phyloP scores from a whole-genome alignment of 2,113 vertebrate species.

The Catharus minimus region DNA sequence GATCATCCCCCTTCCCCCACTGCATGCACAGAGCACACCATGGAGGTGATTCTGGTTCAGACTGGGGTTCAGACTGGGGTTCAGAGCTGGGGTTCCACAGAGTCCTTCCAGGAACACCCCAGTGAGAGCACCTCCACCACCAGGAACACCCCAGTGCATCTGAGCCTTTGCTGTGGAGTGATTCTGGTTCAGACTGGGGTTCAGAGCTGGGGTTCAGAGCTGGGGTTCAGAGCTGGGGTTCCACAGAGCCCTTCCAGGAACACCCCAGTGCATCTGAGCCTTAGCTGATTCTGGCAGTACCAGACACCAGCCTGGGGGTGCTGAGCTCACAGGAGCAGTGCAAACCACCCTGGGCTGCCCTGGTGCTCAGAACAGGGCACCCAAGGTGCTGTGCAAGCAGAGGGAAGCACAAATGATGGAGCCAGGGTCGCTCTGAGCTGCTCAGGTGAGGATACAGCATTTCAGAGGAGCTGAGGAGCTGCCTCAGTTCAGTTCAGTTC shows the following conservation, averaged over 20 bases:
- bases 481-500: not conserved
- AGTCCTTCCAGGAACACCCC: not conserved
- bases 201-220: not conserved
- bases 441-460: not conserved
- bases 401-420: not conserved
- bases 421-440: fast-evolving
- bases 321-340: fast-evolving
- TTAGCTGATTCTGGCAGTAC: not conserved
- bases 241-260: too few species aligned
- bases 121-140: too few species aligned
- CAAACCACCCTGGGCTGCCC: not conserved
- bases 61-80: not conserved
- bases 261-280: too few species aligned
- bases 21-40: not conserved
- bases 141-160: not conserved
- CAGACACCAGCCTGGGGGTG: fast-evolving
- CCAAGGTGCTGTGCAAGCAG: fast-evolving
- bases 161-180: not conserved
- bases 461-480: not conserved
- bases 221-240: not conserved
- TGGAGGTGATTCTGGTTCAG: not conserved
- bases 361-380: not conserved
- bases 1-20: slow-evolving; percentile 10
- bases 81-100: not conserved
- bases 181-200: too few species aligned